A percentile compares a stretch with the other conserved stretches of the same genome.
These are phyloP conservation scores for Drosophila nigrodunni DNA, from an alignment of 1,140 invertebrate species.

Conservation along the genomic window DNA sequence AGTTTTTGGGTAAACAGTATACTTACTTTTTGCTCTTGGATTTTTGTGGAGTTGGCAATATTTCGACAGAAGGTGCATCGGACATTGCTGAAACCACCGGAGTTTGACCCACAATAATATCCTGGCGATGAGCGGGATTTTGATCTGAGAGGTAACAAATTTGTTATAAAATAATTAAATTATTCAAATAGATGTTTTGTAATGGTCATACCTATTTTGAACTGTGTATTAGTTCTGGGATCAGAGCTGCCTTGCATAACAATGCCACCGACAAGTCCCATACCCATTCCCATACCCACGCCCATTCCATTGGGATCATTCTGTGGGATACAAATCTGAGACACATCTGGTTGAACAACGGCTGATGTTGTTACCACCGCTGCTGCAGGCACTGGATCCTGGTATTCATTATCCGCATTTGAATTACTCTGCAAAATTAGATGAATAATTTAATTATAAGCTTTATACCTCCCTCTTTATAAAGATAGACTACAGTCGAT, in stretches of 20 bases:
- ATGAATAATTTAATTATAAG: background rate
- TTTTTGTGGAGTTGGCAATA: constrained; percentile 72
- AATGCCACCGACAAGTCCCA: constrained; percentile 30
- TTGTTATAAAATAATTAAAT: background rate
- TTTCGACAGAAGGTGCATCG: constrained; percentile 82
- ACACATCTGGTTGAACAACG: constrained; percentile 39
- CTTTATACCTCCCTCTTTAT: too few relatives aligned
- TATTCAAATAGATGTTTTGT: background rate
- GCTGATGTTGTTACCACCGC: background rate
- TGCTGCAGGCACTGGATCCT: constrained; percentile 40
- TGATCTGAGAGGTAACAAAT: constrained; percentile 43
- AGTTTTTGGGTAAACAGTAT: background rate
- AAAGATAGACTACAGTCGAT: too few relatives aligned
- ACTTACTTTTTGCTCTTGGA: constrained; percentile 75
- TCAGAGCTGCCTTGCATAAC: constrained; percentile 42
- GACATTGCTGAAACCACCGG: constrained; percentile 80
- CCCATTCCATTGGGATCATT: constrained; percentile 32
- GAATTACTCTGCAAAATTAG: constrained; percentile 40
- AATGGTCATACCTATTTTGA: constrained; percentile 29
- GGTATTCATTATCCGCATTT: constrained; percentile 56
- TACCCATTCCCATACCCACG: constrained; percentile 10
- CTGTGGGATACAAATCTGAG: constrained; percentile 39
- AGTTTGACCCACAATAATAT: constrained; percentile 52
- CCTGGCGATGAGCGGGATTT: constrained; percentile 48
- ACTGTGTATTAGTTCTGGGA: constrained; percentile 32